Base-by-base conservation (phyloP, 1,140 invertebrate species). In the Monomorium pharaonis region DNA sequence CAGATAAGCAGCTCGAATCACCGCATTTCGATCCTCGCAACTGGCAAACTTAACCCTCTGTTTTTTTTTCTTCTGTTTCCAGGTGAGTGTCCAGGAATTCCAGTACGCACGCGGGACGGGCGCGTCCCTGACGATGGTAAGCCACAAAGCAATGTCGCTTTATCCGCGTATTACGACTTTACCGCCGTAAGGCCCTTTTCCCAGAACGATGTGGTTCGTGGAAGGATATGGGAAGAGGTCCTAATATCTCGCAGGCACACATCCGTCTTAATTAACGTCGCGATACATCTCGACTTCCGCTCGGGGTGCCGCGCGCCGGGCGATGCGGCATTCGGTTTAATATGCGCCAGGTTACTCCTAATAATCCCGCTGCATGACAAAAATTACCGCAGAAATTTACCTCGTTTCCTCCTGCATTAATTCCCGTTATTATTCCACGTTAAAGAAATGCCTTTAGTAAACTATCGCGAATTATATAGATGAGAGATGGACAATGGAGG, bases 201-300 rank as follows among this genome's bases (percentile, higher is more conserved):
- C 37, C 51, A 7, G 33, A 49, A 70, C 65, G 63, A 44, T 30
- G 67, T 44, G 27, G 24, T 12, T 42, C 65, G 77, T 4, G 51
- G n/a, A 63, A 78, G 70, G 72, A 84, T 84, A 51, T 27, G 54
- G 49, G 83, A 84, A 63, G 72, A 63, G 72, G 63, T 83, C 67
- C 87, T 89, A 91, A 90, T 90, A 87, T 80, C 72, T 88, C 85
- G 67, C 78, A 83, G 78, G 51, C 67, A 85, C 75, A 90, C 84
- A 89, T 91, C 85, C 85, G 90, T 92, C 85, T 91, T 91, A 90
- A 92, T 92, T 92, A 90, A 91, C 80, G 86, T 89, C 77, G 77
- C 77, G 80, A 85, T 86, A 86, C 80, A 86, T 87, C 86, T 80
- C 83, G 51, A 72, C 67, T 74, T 47, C n/a, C 67, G 44, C 62